phyloP scores from a whole-genome alignment of 2,797 vertebrate genomes.

The Zenarchopterus dispar region DNA sequence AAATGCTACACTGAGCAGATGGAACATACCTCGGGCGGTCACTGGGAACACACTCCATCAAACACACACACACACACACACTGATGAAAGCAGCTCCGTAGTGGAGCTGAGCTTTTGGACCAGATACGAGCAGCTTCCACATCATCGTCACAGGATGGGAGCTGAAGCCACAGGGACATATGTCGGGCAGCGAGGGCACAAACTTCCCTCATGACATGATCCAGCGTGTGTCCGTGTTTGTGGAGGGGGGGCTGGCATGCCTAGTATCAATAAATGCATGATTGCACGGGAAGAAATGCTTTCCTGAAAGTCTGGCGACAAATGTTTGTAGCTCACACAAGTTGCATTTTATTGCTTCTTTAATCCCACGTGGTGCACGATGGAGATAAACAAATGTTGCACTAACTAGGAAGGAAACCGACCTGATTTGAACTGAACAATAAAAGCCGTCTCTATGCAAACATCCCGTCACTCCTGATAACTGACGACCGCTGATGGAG shows the following conservation, averaged over 20 bases:
- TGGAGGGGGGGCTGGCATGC: constrained; percentile 11
- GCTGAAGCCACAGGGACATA: constrained; percentile 64
- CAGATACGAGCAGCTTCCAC: constrained; percentile 37
- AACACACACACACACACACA: constrained; percentile 22
- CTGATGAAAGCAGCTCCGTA: constrained; percentile 11
- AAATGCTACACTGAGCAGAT: constrained; percentile 71
- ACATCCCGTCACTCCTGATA: too few relatives aligned
- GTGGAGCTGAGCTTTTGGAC: constrained; percentile 23
- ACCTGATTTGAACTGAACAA: background rate
- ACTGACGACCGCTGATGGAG: too few relatives aligned
- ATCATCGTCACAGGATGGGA: constrained; percentile 37
- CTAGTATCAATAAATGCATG: constrained; percentile 9
- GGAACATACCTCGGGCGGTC: constrained; percentile 69
- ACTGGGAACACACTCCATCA: constrained; percentile 54
- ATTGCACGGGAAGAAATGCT: constrained; percentile 5
- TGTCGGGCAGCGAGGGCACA: constrained; percentile 46
- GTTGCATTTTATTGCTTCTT: constrained; percentile 35
- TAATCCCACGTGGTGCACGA: constrained; percentile 34
- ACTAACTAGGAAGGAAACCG: constrained; percentile 6
- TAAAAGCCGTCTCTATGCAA: too few relatives aligned
- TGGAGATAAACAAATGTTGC: constrained; percentile 34
- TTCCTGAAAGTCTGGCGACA: constrained; percentile 27
- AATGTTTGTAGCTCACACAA: constrained; percentile 22
- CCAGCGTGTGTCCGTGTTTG: background rate
- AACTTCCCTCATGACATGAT: constrained; percentile 20